Evolutionary conservation across 2,113 vertebrate genomes (phyloP).

Genomic region (Tachysurus fulvidraco): DNA sequence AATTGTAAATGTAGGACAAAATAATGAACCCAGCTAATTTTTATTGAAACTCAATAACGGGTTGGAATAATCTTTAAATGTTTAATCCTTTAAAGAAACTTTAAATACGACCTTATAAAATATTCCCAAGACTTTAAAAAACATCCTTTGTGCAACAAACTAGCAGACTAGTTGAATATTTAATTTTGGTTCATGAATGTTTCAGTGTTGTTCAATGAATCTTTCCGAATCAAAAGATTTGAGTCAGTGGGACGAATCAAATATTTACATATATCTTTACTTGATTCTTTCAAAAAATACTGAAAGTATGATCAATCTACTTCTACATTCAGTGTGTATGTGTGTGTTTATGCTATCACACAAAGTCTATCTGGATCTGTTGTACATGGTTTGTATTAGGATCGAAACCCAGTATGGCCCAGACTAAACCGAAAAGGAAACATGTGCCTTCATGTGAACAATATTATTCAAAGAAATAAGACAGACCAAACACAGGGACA

Average conservation of each 20-base stretch:
- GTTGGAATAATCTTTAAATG: conserved; percentile 3
- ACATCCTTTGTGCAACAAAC: not conserved
- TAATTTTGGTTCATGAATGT: not conserved
- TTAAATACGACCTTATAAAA: conserved; percentile 15
- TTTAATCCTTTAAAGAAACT: conserved; percentile 21
- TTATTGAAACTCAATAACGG: conserved; percentile 21
- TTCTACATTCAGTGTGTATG: not conserved
- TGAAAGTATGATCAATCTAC: not conserved
- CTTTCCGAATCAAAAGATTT: no score
- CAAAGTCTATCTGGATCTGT: not conserved
- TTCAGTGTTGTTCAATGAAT: no score
- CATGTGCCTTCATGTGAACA: no score
- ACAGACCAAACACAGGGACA: no score
- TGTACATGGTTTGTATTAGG: not conserved
- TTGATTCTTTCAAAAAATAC: not conserved
- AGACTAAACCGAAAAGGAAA: not conserved
- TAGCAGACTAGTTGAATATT: not conserved
- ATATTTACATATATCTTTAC: not conserved
- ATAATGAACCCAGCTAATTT: conserved; percentile 36
- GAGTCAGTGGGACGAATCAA: no score
- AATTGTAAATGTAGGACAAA: conserved; percentile 16
- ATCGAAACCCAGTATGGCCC: not conserved
- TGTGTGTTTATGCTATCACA: not conserved
- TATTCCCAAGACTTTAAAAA: not conserved
- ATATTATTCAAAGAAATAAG: no score